Evolutionary conservation across 2,888 invertebrate genomes (phyloP).

Genomic region (Apeira syringaria): DNA sequence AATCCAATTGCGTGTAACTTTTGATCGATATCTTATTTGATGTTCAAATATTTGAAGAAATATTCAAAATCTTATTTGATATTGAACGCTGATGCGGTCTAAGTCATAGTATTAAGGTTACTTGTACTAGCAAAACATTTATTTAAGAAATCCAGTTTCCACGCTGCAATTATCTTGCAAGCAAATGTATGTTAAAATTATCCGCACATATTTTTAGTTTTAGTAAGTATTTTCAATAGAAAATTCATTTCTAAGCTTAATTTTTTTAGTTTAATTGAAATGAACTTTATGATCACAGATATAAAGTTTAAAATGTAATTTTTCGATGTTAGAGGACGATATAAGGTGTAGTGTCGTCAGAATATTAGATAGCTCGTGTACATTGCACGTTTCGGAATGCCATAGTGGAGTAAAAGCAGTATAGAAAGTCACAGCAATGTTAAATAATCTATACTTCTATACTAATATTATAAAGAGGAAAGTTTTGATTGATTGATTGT

Average conservation of each 20-base stretch:
- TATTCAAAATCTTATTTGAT: no score
- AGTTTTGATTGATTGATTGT: no score
- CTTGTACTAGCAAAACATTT: no score
- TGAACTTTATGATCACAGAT: not conserved
- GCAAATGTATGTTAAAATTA: slow-evolving; percentile 7
- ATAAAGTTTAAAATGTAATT: slow-evolving; percentile 1
- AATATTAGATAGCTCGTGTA: not conserved
- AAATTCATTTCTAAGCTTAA: not conserved
- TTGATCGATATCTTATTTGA: no score
- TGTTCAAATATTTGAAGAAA: no score
- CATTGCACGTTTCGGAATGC: not conserved
- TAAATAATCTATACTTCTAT: no score
- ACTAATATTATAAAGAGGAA: no score
- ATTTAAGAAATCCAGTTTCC: not conserved
- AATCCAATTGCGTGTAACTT: no score
- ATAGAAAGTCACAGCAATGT: no score
- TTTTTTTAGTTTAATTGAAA: not conserved
- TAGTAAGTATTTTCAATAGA: slow-evolving; percentile 1
- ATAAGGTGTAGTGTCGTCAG: not conserved
- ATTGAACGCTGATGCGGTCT: no score
- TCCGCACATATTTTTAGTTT: not conserved
- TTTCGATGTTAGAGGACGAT: not conserved
- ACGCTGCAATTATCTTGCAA: not conserved
- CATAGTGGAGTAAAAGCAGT: not conserved
- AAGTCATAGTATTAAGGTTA: no score